Evolutionary conservation across 1,140 invertebrate species (phyloP), one percentile per base, ranked within the genome.

Genomic region (Calephelis virginiensis): DNA sequence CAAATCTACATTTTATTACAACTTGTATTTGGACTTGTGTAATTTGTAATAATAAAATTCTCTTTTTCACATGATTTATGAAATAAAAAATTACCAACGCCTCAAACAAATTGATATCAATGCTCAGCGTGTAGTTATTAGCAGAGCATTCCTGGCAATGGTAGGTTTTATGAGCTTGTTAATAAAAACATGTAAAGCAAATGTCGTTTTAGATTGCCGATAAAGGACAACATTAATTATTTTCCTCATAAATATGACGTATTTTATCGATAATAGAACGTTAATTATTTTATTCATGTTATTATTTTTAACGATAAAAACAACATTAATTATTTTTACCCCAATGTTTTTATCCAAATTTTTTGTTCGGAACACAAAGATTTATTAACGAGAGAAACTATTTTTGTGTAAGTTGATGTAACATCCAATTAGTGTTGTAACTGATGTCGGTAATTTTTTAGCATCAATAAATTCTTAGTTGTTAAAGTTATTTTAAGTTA

Each of bases 161-260:
- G 40, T 43, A 28, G 50, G 50, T 53, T 53, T 53, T 53, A 53
- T 14, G 50, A 53, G 50, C 13, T 28, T 53, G 50, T 53, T 53
- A 53, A 53, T 53, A 53, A 53, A 14, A 53, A 53, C 50, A 28
- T 53, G 50, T 53, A 37, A 53, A 53, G 11, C 50, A 28, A 53
- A 53, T 53, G 13, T 53, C 50, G 50, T 53, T 53, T 53, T 53
- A 53, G 49, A 53, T 53, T 53, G 13, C 49, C 49, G 49, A 53
- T 53, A 53, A 53, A 53, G 14, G 49, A 53, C 49, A 53, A 53
- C 49, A 53, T 53, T 53, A 53, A 53, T 53, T 53, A 53, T 53
- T 28, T 53, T 53, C 14, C 13, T 13, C 49, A 14, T 53, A 43
- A 43, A 43, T 43, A 43, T 43, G 40, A 43, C 8, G 40, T 43